A percentile compares a stretch with the other conserved stretches of the same genome.
These are phyloP conservation scores for Zaprionus capensis DNA, from an alignment of 1,140 invertebrate species.

Conservation along the genomic window DNA sequence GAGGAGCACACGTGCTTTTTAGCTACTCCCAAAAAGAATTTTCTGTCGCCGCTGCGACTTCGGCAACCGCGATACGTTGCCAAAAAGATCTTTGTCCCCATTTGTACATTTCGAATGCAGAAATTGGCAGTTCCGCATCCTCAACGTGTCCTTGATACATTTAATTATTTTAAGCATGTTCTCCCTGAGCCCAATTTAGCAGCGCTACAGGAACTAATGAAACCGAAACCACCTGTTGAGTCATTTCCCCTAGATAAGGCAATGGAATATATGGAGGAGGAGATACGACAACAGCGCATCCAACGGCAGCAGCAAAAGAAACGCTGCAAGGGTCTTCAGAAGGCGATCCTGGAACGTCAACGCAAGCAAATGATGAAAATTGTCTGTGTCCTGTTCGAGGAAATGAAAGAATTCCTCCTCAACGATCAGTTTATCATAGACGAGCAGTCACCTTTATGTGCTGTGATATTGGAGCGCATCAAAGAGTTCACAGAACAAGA, in stretches of 20 bases:
- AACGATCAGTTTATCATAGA: constrained; percentile 79
- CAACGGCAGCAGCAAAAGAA: constrained; percentile 49
- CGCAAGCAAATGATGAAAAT: constrained; percentile 78
- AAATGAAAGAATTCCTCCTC: constrained; percentile 79
- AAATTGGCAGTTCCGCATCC: constrained; percentile 66
- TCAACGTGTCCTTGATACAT: constrained; percentile 55
- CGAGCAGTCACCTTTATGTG: constrained; percentile 66
- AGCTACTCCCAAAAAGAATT: constrained; percentile 71
- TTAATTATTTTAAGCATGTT: constrained; percentile 48
- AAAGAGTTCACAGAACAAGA: constrained; percentile 80
- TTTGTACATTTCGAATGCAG: constrained; percentile 72
- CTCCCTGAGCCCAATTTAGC: constrained; percentile 46
- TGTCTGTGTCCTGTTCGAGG: constrained; percentile 77
- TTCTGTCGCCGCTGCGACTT: constrained; percentile 25
- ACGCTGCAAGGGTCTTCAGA: constrained; percentile 60
- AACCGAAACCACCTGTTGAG: constrained; percentile 61
- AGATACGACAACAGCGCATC: constrained; percentile 60
- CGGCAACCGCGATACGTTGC: constrained; percentile 49
- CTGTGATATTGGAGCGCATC: constrained; percentile 71
- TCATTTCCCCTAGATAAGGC: constrained; percentile 66
- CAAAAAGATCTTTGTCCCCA: constrained; percentile 61
- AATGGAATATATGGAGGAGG: constrained; percentile 72
- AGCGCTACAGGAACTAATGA: constrained; percentile 60
- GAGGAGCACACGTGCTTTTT: constrained; percentile 75
- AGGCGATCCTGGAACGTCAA: constrained; percentile 66